Percentiles rank a stretch among this genome's conserved stretches.
Evolutionary conservation across 1,140 invertebrate species (phyloP).

Genomic region (Aphis craccivora): DNA sequence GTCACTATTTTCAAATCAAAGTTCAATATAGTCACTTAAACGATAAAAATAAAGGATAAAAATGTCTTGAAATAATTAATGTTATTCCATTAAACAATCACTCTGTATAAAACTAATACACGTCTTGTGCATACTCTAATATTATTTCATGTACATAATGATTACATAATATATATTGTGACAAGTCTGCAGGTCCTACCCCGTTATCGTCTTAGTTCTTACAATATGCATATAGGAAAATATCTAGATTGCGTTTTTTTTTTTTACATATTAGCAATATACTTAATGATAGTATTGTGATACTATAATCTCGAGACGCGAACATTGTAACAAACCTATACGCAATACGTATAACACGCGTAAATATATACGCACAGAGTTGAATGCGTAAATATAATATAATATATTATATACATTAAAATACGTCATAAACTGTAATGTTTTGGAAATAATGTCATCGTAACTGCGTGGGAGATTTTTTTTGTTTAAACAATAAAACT

Average conservation of each 20-base stretch:
- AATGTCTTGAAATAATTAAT: background rate
- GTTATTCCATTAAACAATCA: background rate
- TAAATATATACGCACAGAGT: too few species aligned
- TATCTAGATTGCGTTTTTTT: background rate
- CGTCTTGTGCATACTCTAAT: background rate
- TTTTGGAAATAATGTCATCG: too few species aligned
- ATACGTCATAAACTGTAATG: background rate
- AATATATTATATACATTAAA: background rate
- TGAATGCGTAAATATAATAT: too few species aligned
- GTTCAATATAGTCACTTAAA: background rate
- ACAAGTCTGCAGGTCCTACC: background rate
- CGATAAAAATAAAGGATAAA: background rate
- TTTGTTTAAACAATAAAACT: background rate
- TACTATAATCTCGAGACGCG: background rate
- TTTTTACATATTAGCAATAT: background rate
- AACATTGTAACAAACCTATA: background rate
- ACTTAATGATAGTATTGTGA: background rate
- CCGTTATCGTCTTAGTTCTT: background rate
- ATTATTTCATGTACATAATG: background rate
- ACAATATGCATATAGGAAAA: background rate
- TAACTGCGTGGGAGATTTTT: background rate
- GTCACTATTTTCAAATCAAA: too few species aligned
- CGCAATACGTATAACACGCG: background rate
- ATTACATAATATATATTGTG: background rate
- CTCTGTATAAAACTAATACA: background rate